Evolutionary conservation across 2,888 invertebrate species (phyloP), one percentile per base, ranked within the genome.

Genomic region (Dione juno): DNA sequence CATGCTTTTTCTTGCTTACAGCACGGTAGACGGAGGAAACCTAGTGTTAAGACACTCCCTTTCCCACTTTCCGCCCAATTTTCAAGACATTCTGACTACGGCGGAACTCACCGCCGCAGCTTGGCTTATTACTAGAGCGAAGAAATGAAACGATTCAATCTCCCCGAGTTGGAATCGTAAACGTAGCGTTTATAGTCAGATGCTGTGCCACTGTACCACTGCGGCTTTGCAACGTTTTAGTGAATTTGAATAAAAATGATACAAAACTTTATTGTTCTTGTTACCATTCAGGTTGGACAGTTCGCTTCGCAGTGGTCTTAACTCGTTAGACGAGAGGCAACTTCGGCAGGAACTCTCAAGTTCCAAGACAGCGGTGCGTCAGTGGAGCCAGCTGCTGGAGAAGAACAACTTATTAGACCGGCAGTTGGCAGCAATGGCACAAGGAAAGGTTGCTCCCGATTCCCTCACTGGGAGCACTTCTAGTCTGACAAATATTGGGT

Each of bases 371-470:
- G 89, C 91, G 10, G 86, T 91, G 58, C 87, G 92, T 6, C 93
- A 93, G 78, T 93, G 92, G 90, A 93, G 92, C 79, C 92, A 93
- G 75, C 80, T 93, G 74, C 79, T 93, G 74, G 92, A 92, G 77
- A 91, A 92, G 82, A 93, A 90, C 80, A 89, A 87, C 77, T 74
- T 93, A 71, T 82, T 92, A 70, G 93, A 93, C 77, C 84, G 84
- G 6, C 90, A 92, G 77, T 80, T 92, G 59, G 93, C 93, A 0
- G 93, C 93, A 75, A 91, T 92, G 82, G 89, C 91, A 76, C 88
- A 92, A 80, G 91, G 91, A 52, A 88, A 91, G 80, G 84, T 88
- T 78, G 84, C 91, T 75, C 48, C 73, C 13, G 85, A 93, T 82
- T 90, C 94, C 59, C 87, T 92, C 68, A 83, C 88, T 81, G 86